Percentiles rank a stretch among this genome's conserved stretches.
Evolutionary conservation across 2,888 invertebrate species (phyloP).

Genomic region (Strigamia maritima): DNA sequence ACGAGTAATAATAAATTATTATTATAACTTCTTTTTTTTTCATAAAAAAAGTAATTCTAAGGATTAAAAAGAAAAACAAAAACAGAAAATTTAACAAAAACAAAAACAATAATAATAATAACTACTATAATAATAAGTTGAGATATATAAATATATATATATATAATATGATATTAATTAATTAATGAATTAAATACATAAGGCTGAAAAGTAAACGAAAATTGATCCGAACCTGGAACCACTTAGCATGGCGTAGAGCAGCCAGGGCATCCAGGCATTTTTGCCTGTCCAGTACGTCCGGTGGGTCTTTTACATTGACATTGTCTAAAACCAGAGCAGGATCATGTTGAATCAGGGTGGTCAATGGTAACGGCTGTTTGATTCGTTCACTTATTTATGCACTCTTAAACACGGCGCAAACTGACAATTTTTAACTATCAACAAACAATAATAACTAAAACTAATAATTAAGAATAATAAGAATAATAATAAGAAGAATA

Average conservation of each 20-base stretch:
- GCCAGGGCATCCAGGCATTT: conserved; percentile 99
- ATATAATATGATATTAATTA: background rate
- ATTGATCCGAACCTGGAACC: conserved; percentile 89
- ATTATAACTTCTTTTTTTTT: too few species aligned
- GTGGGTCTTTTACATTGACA: conserved; percentile 61
- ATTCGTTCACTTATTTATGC: background rate
- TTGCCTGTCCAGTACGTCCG: conserved; percentile 96
- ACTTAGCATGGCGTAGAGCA: conserved; percentile 99
- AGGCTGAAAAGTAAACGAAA: conserved; percentile 52
- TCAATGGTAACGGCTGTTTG: conserved; percentile 28
- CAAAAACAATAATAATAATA: background rate
- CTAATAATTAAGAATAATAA: too few species aligned
- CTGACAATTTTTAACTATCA: background rate
- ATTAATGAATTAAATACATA: conserved; percentile 47
- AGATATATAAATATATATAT: background rate
- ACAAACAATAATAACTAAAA: background rate
- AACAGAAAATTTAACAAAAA: background rate
- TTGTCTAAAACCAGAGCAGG: conserved; percentile 51
- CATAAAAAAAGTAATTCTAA: background rate
- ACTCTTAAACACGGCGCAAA: background rate
- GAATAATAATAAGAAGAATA: background rate
- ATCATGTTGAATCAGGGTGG: conserved; percentile 43
- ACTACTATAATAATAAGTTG: background rate
- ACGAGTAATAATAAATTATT: too few species aligned
- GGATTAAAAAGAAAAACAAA: background rate